phyloP scores from a whole-genome alignment of 2,113 vertebrate genomes.

The Semicossyphus pulcher region DNA sequence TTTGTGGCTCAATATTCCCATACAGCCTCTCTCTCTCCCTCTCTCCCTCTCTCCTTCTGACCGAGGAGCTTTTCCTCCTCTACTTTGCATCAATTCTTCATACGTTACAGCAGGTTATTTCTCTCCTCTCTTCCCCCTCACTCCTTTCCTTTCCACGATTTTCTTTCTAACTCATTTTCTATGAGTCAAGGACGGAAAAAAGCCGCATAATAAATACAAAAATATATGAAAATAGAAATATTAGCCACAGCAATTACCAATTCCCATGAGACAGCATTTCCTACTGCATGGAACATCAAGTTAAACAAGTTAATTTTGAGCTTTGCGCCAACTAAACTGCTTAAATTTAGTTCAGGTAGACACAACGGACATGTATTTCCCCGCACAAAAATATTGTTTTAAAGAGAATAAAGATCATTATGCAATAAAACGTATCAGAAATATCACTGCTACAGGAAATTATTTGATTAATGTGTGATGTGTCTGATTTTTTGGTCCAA shows the following conservation, averaged over 20 bases:
- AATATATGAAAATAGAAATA: neutral
- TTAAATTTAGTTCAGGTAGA: too few species aligned
- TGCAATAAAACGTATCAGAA: too few species aligned
- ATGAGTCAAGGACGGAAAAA: neutral
- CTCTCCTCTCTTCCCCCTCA: neutral
- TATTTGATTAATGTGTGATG: too few species aligned
- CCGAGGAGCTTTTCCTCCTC: conserved; percentile 31
- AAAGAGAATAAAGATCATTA: too few species aligned
- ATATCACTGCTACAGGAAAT: too few species aligned
- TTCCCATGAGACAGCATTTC: neutral
- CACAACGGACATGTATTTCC: too few species aligned
- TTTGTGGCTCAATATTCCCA: conserved; percentile 76
- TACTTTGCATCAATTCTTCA: conserved; percentile 36
- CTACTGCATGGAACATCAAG: too few species aligned
- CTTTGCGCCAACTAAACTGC: neutral
- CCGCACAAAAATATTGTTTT: too few species aligned
- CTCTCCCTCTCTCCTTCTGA: neutral
- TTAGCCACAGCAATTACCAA: neutral
- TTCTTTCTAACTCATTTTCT: neutral
- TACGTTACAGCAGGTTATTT: neutral
- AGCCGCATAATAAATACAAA: neutral
- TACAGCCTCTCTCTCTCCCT: conserved; percentile 14
- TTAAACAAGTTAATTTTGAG: neutral
- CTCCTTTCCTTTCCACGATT: neutral
- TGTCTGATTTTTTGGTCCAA: too few species aligned